Percentiles rank a stretch among this genome's conserved stretches.
phyloP scores from a whole-genome alignment of 1,140 invertebrate genomes.

The Drosophila parvula region DNA sequence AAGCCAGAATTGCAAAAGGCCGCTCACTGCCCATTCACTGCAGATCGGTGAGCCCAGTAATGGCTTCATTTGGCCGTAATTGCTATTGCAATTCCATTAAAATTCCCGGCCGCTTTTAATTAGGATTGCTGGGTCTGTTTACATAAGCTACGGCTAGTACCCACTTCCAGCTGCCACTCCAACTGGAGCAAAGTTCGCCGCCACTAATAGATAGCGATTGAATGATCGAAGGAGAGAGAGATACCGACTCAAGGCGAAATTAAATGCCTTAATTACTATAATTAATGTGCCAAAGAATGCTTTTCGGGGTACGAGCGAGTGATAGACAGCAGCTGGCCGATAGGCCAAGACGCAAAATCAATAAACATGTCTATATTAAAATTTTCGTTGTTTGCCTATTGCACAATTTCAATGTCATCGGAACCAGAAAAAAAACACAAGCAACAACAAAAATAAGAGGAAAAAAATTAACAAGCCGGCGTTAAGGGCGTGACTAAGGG shows the following conservation, averaged over 20 bases:
- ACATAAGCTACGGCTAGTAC: slow-evolving; percentile 21
- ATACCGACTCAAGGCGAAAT: slow-evolving; percentile 51
- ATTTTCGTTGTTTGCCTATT: slow-evolving; percentile 41
- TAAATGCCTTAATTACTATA: slow-evolving; percentile 72
- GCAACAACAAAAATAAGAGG: not conserved
- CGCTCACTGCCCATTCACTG: slow-evolving; percentile 55
- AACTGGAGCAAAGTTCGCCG: slow-evolving; percentile 42
- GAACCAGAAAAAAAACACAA: slow-evolving; percentile 21
- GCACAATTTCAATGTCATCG: slow-evolving; percentile 75
- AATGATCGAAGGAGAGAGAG: not conserved
- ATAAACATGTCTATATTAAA: slow-evolving; percentile 65
- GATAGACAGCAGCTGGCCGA: slow-evolving; percentile 38
- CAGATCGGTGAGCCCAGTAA: slow-evolving; percentile 23
- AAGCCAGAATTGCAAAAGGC: slow-evolving; percentile 54
- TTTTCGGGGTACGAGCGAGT: slow-evolving; percentile 33
- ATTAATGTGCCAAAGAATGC: slow-evolving; percentile 72
- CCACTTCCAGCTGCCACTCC: slow-evolving; percentile 3
- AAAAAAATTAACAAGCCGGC: slow-evolving; percentile 62
- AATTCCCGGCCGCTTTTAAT: slow-evolving; percentile 40
- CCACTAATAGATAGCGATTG: slow-evolving; percentile 5
- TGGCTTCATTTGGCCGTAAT: slow-evolving; percentile 50
- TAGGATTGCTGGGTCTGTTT: slow-evolving; percentile 32
- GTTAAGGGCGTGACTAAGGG: slow-evolving; percentile 67
- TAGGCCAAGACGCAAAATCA: slow-evolving; percentile 48
- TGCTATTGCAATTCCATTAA: slow-evolving; percentile 45